Evolutionary conservation across 2,888 invertebrate species (phyloP).

Genomic region (Euzophera pinguis): DNA sequence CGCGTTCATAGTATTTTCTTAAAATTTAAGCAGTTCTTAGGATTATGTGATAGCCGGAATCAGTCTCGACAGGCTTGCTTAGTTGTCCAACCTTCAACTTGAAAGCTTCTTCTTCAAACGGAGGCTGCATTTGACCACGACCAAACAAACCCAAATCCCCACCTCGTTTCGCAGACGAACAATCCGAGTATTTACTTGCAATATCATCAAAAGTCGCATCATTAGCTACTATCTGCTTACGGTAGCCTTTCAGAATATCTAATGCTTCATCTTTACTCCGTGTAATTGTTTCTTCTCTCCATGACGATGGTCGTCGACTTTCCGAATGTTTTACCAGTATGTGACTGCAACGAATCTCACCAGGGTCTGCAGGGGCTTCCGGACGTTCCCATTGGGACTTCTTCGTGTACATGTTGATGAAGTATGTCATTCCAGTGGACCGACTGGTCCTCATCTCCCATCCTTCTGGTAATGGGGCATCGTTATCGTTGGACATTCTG

Average conservation of each 20-base stretch:
- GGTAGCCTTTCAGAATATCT: slow-evolving; percentile 89
- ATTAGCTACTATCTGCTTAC: slow-evolving; percentile 89
- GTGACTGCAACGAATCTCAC: slow-evolving; percentile 93
- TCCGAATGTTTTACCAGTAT: slow-evolving; percentile 95
- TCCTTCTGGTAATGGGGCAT: slow-evolving; percentile 87
- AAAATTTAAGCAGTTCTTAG: slow-evolving; percentile 88
- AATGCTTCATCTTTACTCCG: slow-evolving; percentile 95
- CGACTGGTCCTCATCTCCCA: slow-evolving; percentile 96
- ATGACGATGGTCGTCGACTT: slow-evolving; percentile 96
- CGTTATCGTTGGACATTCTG: slow-evolving; percentile 71
- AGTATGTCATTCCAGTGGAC: slow-evolving; percentile 95
- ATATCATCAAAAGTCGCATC: slow-evolving; percentile 91
- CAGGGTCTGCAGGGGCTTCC: slow-evolving; percentile 87
- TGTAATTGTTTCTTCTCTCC: slow-evolving; percentile 96
- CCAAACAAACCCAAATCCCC: slow-evolving; percentile 97
- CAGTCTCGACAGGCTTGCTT: slow-evolving; percentile 94
- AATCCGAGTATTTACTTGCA: slow-evolving; percentile 96
- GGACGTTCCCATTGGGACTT: slow-evolving; percentile 99
- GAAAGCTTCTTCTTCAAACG: slow-evolving; percentile 98
- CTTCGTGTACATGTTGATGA: slow-evolving; percentile 96
- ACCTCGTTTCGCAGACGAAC: slow-evolving; percentile 96
- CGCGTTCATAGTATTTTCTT: neutral
- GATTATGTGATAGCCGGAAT: slow-evolving; percentile 98
- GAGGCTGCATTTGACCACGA: slow-evolving; percentile 96
- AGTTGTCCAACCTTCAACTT: slow-evolving; percentile 95